Evolutionary conservation across 2,888 invertebrate species (phyloP), one percentile per base, ranked within the genome.

Genomic region (Lacanobia wlatinum): DNA sequence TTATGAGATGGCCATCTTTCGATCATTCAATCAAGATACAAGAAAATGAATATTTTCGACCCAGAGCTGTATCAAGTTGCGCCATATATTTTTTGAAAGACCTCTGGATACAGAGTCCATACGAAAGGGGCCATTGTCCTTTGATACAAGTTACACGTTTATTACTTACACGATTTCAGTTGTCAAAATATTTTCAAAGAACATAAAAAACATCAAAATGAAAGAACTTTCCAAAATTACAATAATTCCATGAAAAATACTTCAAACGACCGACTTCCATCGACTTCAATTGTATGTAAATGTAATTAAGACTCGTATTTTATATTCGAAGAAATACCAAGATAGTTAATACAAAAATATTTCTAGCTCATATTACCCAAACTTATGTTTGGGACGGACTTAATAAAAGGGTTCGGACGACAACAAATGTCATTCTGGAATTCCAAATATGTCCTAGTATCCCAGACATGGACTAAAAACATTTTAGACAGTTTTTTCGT

Each of bases 361-460:
- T 76, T 64, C 64, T 66, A 67, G 63, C 18, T 53, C 60, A 65
- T 76, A 53, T 70, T 55, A 38, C 48, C 38, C 12, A 12, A 70
- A 69, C 43, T 52, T 70, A 76, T 55, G 52, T 80, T 46, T 69
- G 68, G 86, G 82, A 70, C 60, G 16, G n/a, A 60, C 72, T 86
- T 76, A 76, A 77, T 83, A 77, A 72, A 34, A 55, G 23, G 40
- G 28, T 50, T 73, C 65, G 60, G 60, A 84, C 61, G 70, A 46
- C 60, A 63, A 18, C 59, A 64, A 63, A 77, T 84, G 66, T 50
- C 40, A 50, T 61, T 34, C 56, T 64, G 55, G 63, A 55, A 78
- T 73, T 28, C 59, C 70, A 61, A 86, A 74, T 77, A 60, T 18
- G 40, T 52, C n/a, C 84, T 80, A 83, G 67, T 23, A 53, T 7